phyloP scores from a whole-genome alignment of 2,888 invertebrate genomes.

The Mythimna impura region DNA sequence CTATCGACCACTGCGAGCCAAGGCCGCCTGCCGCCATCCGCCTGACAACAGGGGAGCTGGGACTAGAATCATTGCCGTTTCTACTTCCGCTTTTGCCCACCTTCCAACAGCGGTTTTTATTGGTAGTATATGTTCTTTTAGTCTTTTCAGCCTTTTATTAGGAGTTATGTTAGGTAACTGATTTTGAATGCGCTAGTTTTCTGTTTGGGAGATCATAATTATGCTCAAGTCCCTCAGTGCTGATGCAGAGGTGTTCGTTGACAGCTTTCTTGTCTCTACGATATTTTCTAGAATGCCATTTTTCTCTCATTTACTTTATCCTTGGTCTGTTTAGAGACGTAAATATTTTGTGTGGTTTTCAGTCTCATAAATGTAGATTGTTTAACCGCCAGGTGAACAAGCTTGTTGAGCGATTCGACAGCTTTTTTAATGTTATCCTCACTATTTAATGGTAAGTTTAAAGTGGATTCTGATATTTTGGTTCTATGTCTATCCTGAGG shows the following conservation, averaged over 20 bases:
- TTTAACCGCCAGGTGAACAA: not conserved
- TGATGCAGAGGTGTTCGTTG: not conserved
- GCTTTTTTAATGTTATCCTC: not conserved
- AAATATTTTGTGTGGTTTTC: not conserved
- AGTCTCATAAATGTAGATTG: not conserved
- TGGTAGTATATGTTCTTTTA: conserved; percentile 1
- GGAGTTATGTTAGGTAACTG: not conserved
- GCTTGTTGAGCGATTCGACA: not conserved
- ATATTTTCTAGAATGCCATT: not conserved
- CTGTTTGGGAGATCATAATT: not conserved
- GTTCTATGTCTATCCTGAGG: not conserved
- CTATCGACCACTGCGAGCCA: conserved; percentile 65
- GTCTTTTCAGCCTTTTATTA: not conserved
- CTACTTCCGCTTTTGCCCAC: not conserved
- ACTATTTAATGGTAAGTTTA: not conserved
- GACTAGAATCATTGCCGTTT: conserved; percentile 6
- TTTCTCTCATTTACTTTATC: not conserved
- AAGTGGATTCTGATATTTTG: not conserved
- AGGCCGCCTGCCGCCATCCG: conserved; percentile 30
- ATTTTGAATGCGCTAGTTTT: not conserved
- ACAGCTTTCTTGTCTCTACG: not conserved
- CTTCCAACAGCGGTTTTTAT: conserved; percentile 1
- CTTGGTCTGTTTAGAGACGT: not conserved
- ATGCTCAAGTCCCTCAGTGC: not conserved
- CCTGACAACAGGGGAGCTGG: conserved; percentile 30